These are phyloP conservation scores for Ostrea edulis DNA, from an alignment of 1,140 invertebrate species.

Conservation along the genomic window DNA sequence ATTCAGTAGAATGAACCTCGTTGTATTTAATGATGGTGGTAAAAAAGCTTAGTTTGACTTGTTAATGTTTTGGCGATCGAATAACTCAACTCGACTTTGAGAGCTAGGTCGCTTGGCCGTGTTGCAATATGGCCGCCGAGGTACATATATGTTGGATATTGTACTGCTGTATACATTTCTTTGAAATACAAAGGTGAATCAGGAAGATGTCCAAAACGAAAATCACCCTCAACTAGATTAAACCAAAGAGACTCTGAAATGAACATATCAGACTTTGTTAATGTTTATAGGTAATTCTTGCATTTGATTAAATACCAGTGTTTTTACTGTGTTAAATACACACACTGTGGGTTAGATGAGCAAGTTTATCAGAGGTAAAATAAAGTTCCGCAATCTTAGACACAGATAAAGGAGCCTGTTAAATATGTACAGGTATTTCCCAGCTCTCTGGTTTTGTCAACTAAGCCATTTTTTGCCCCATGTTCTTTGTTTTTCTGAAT, in stretches of 20 bases:
- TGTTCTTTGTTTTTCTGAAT: slow-evolving; percentile 12
- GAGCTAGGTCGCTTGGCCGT: neutral
- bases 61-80: slow-evolving; percentile 27
- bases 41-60: neutral
- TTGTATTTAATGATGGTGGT: neutral
- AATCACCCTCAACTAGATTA: neutral
- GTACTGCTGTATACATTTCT: neutral
- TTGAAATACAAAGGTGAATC: neutral
- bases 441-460: slow-evolving; percentile 19
- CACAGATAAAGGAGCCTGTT: slow-evolving; percentile 32
- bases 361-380: slow-evolving; percentile 18
- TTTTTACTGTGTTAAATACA: neutral
- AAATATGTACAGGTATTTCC: slow-evolving; percentile 25
- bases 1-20: neutral
- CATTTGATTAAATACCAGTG: slow-evolving; percentile 12
- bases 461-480: neutral
- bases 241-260: neutral
- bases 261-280: neutral
- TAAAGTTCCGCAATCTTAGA: slow-evolving; percentile 24
- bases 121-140: slow-evolving; percentile 32
- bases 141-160: slow-evolving; percentile 17
- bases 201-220: slow-evolving; percentile 10
- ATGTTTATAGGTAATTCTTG: neutral
- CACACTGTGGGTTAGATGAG: neutral
- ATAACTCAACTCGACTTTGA: slow-evolving; percentile 20